Percentiles rank a stretch among this genome's conserved stretches.
Conservation (phyloP, 2,113 vertebrate genomes). For the Oenanthe oenanthe region DNA sequence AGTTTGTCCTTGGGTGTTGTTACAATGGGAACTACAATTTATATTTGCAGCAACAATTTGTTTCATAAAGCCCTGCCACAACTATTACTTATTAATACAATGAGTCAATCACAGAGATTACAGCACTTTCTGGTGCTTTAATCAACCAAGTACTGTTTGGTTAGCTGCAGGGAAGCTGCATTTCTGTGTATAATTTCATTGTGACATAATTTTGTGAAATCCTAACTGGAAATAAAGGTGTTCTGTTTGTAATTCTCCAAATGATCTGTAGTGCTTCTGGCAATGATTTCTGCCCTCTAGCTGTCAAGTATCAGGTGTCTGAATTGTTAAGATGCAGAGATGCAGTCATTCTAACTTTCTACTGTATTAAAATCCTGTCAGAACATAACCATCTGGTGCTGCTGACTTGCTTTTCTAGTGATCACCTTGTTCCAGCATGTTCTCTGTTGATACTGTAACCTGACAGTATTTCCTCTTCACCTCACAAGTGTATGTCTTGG, state of each 20-base stretch:
- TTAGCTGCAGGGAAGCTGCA: neutral
- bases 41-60: neutral
- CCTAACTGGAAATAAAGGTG: neutral
- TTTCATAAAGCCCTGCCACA: neutral
- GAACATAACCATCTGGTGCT: neutral
- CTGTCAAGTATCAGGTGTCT: neutral
- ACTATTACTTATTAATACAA: neutral
- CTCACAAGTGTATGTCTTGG: neutral
- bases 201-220: neutral
- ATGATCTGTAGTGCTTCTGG: neutral
- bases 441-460: neutral
- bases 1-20: neutral
- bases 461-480: neutral
- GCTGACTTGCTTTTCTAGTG: neutral
- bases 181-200: neutral
- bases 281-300: conserved; percentile 8
- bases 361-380: neutral
- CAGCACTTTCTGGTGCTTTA: neutral
- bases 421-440: neutral
- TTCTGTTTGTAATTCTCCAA: neutral
- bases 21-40: neutral
- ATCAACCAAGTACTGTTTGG: neutral
- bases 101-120: neutral
- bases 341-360: neutral
- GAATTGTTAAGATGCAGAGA: neutral